Evolutionary conservation across 1,140 invertebrate species (phyloP).

Genomic region (Caerostris darwini): DNA sequence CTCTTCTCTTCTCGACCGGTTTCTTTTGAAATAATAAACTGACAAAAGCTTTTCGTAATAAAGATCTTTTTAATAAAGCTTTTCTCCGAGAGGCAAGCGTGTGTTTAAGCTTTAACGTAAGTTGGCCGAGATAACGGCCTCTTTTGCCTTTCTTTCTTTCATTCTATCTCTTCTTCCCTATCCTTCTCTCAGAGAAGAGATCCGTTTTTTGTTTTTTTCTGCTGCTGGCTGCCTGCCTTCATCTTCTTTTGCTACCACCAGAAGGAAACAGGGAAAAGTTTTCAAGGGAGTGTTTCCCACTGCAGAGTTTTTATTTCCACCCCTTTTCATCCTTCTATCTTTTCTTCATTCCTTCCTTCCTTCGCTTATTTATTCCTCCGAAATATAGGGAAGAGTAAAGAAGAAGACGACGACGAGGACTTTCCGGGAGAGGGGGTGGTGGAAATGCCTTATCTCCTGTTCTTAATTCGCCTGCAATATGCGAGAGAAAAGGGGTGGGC

Average conservation of each 20-base stretch:
- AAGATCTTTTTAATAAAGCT: slow-evolving; percentile 78
- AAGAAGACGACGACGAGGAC: slow-evolving; percentile 32
- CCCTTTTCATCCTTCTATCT: neutral
- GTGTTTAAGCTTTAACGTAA: slow-evolving; percentile 59
- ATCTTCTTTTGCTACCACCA: neutral
- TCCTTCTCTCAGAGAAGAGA: neutral
- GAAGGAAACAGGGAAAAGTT: slow-evolving; percentile 58
- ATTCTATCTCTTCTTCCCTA: neutral
- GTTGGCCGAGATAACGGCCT: slow-evolving; percentile 31
- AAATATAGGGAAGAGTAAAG: slow-evolving; percentile 25
- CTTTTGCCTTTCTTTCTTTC: neutral
- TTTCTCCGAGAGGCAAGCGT: slow-evolving; percentile 18
- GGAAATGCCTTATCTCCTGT: slow-evolving; percentile 77
- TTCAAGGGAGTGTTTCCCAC: slow-evolving; percentile 51
- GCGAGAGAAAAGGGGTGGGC: slow-evolving; percentile 25
- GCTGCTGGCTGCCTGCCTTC: neutral
- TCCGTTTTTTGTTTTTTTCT: neutral
- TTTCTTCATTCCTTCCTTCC: neutral
- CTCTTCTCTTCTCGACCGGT: slow-evolving; percentile 29
- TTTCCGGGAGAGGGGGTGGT: slow-evolving; percentile 40
- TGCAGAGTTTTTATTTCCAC: slow-evolving; percentile 33
- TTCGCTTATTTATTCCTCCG: slow-evolving; percentile 72
- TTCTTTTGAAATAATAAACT: slow-evolving; percentile 78
- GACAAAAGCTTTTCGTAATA: slow-evolving; percentile 77
- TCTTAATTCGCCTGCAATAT: slow-evolving; percentile 77